Evolutionary conservation across 2,113 vertebrate species (phyloP).

Genomic region (Willisornis vidua): DNA sequence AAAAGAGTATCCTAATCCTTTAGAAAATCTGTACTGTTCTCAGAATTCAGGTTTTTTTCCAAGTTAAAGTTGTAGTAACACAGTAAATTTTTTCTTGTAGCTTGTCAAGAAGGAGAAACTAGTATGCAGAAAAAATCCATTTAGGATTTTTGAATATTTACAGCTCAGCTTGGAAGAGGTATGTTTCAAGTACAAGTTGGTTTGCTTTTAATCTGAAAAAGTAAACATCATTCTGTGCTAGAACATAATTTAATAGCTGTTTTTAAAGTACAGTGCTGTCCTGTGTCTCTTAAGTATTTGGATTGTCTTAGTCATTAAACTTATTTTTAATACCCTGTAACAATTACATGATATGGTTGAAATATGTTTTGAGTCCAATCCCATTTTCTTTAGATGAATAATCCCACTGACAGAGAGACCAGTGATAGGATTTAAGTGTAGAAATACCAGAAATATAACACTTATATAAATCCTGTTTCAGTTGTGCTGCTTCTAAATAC

Average conservation of each 20-base stretch:
- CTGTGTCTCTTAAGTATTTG: background rate
- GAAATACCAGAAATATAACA: background rate
- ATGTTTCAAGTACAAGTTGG: background rate
- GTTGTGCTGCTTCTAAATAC: background rate
- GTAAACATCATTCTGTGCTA: background rate
- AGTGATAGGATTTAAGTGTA: background rate
- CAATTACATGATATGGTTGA: background rate
- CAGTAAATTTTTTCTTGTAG: slow-evolving; percentile 35
- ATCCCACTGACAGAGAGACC: background rate
- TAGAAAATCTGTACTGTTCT: background rate
- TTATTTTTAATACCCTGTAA: background rate
- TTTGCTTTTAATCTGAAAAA: background rate
- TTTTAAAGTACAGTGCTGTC: background rate
- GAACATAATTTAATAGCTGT: background rate
- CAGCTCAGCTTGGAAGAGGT: slow-evolving; percentile 95
- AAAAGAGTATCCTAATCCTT: background rate
- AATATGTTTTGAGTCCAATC: background rate
- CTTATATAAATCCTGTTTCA: background rate
- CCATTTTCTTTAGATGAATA: background rate
- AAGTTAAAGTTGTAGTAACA: background rate
- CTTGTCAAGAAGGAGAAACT: slow-evolving; percentile 48
- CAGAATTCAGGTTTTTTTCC: background rate
- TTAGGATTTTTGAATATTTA: slow-evolving; percentile 85
- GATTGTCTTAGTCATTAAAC: background rate
- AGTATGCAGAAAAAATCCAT: slow-evolving; percentile 84